Evolutionary conservation across 2,888 invertebrate species (phyloP), one percentile per base, ranked within the genome.

Genomic region (Synergus laeviventris): DNA sequence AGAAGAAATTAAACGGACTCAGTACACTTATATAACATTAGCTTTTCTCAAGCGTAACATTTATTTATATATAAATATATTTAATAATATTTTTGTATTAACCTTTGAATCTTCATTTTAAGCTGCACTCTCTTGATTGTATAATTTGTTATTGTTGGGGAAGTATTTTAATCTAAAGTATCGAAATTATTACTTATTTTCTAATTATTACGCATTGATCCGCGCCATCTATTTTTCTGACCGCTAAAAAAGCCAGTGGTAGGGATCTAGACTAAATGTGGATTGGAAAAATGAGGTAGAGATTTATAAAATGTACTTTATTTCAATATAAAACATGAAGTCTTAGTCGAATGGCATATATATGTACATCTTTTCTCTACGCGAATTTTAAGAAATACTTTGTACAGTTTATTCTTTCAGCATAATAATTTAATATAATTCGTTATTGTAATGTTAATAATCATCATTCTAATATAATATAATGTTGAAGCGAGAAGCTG

Each of bases 361-460:
- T 38, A 62, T 39, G 39, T 62, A 62, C 18, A 62, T 38, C 39
- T 39, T 39, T 62, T 62, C 62, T 62, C 39, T 16, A 24, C 11
- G 8, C 14, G 24, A 70, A 70, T 70, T 77, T 76, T 61, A 42
- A 78, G 11, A 38, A 74, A 78, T 81, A 76, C 75, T 79, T 79
- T 80, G 78, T 81, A 80, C 76, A 80, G 76, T 81, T 74, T 66
- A 2, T n/a, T 36, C n/a, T 70, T 70, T 36, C 11, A 62, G 62
- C 74, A 74, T 80, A 79, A 76, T 21, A 76, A 77, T 66, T 75
- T 80, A 74, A 74, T 60, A 31, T 66, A 78, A 80, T 78, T 78
- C 74, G 78, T 81, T 81, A 79, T 62, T 73, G 59, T 75, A 73
- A 75, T 78, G 77, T 79, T 79, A 74, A 54, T 81, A 79, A 75